Evolutionary conservation across 2,797 vertebrate genomes (phyloP), one percentile per base, ranked within the genome.

Genomic region (Sciurus carolinensis): DNA sequence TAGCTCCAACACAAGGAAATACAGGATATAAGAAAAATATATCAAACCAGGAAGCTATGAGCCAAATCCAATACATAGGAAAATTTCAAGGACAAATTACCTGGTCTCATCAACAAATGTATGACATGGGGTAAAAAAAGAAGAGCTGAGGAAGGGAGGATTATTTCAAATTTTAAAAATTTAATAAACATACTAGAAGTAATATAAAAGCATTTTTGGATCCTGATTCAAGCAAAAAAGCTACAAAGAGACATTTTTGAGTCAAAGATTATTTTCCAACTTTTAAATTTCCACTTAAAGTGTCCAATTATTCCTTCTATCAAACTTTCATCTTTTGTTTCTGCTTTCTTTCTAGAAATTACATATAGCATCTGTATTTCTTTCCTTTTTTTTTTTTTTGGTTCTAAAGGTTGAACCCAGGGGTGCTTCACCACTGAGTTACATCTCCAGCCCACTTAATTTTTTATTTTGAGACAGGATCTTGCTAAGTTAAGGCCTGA

Each of bases 301-400:
- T 84, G 85, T 28, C 30, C n/a, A 92, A 66, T 75, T 75, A 94
- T 42, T 87, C 9, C 73, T 52, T 91, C 24, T 26, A 90, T 82
- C 24, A 97, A 97, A 90, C 54, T 92, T 75, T 2, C 5, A 90
- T 36, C 57, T 80, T 36, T 52, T 80, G 7, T 64, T 52, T 80
- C 81, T 82, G 50, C 15, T 86, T 93, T 87, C 57, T 72, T 93
- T 36, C 72, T 92, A 87, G 13, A 92, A 80, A 92, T 88, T 96
- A 84, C 12, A 81, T 72, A 20, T 42, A 92, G n/a, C 13, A 84
- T 57, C 13, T 52, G 20, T 84, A 89, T 80, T 91, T 75, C 54
- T 54, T 59, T 59, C 39, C 4, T 39, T 57, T 22, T 54, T 54
- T 57, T 22, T 57, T 20, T 57, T 57, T 57, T 57, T 57, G 20